A percentile compares a stretch with the other conserved stretches of the same genome.
These are phyloP conservation scores for Popillia japonica DNA, from an alignment of 1,140 invertebrate genomes.

Conservation along the genomic window DNA sequence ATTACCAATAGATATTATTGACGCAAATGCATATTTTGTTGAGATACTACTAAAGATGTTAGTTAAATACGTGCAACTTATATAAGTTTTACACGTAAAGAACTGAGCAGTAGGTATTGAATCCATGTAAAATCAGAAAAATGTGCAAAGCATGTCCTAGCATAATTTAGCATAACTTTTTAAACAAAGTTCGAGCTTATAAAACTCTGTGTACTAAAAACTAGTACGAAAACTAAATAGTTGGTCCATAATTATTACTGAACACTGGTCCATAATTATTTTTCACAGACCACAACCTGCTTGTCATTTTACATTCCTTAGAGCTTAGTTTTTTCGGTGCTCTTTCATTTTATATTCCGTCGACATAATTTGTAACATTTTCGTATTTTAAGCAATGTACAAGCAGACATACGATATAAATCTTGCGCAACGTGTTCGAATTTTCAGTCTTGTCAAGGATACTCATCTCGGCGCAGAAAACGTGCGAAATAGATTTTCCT, in stretches of 20 bases:
- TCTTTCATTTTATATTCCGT: neutral
- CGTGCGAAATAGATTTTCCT: constrained; percentile 21
- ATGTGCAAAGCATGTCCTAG: neutral
- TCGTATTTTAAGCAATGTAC: neutral
- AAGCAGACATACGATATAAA: neutral
- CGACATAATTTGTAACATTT: constrained; percentile 3
- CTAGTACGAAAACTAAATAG: too few relatives aligned
- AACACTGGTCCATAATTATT: neutral
- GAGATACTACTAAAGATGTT: too few relatives aligned
- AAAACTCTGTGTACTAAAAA: too few relatives aligned
- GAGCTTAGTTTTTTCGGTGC: neutral
- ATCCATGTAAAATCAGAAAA: neutral
- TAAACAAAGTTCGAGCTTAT: neutral
- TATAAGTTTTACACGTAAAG: too few relatives aligned
- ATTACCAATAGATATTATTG: too few relatives aligned
- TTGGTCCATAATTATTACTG: too few relatives aligned
- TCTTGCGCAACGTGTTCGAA: neutral
- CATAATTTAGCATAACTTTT: too few relatives aligned
- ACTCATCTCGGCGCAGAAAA: constrained; percentile 9
- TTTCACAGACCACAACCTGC: neutral
- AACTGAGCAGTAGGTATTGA: too few relatives aligned
- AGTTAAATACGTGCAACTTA: too few relatives aligned
- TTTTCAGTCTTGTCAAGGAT: constrained; percentile 7
- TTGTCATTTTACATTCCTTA: neutral
- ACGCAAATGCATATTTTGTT: too few relatives aligned